Base-by-base conservation (phyloP, 1,140 invertebrate genomes). In the Sycophila sp. region DNA sequence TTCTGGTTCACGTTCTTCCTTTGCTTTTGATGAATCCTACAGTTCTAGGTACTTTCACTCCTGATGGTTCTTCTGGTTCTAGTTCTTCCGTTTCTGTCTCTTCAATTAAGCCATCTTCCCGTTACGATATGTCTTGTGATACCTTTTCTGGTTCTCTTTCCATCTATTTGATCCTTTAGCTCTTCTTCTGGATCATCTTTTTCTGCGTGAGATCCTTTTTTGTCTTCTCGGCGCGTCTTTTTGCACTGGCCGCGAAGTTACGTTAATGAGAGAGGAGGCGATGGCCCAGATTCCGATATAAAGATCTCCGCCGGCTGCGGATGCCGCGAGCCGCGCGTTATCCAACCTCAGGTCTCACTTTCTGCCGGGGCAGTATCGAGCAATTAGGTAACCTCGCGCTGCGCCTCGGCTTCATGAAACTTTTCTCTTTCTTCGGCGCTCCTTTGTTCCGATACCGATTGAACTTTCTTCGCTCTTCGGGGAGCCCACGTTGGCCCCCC, bases 331-430 rank as follows among this genome's bases (percentile, higher is more conserved):
- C 15, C 13, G 53, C 10, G n/a, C 38, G 56, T 68, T 68, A 68
- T 68, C 56, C 56, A 68, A 68, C 56, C 34, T 30, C 19, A 40
- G 36, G 58, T 69, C 67, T 69, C 58, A 62, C 67, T 69, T 69
- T 69, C 58, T 49, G 58, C 26, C 26, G 34, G 26, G 15, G 19
- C 28, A 58, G 42, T 62, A 55, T 62, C 47, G 47, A 53, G 58
- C 67, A 69, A 69, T 69, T 69, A 62, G 58, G 53, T 69, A 69
- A 69, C 67, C 24, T 22, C 17, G 32, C 24, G 49, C 34, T 65
- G 36, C 36, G 11, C 8, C 13, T 0, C 38, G 42, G 6, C 6
- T 10, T 6, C 3, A n/a, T 13, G 6, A 42, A 59, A 51, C 24
- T 69, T 60, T 49, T 68, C 65, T 58, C 53, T 56, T 68, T 68